Base-by-base conservation (phyloP, 2,113 vertebrate species). In the Murina feae region DNA sequence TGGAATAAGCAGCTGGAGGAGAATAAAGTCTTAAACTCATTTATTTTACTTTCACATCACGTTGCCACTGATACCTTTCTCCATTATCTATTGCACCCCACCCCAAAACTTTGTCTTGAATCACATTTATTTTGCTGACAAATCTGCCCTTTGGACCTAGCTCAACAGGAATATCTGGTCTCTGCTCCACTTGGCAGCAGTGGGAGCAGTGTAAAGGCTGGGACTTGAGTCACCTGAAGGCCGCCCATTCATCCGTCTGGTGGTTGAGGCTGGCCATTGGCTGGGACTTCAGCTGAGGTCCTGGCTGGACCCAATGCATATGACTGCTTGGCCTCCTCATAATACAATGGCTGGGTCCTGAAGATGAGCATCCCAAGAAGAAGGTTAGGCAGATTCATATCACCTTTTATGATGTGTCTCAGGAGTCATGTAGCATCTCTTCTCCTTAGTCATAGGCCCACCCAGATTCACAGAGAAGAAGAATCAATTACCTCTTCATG, bases 1-100 rank as follows among this genome's bases (percentile, higher is more conserved):
- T 90, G 78, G 58, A 81, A 88, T 86, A 92, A 58, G 78, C 76
- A 90, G 49, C 55, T 49, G 0, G 49, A 86, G 35, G 28, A 14
- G 10, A 84, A 44, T 82, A 37, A 65, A 72, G 32, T 81, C 42
- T 81, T 86, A 55, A 49, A 78, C 21, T 84, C 8, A 9, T 55
- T 44, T 88, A 39, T 17, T 11, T 80, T 47, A 20, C 32, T 87
- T 75, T 86, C 25, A n/a, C 10, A 11, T 91, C 42, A 76, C 14
- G 47, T 32, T 32, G 25, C 17, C 21, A 37, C 18, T 37, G 23
- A 20, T 76, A 10, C 28, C 47, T 78, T 7, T 66, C 81, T 49
- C 55, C 9, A 3, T n/a, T 60, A 16, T 11, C 63, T 68, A 0
- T 65, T 83, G 35, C 47, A 32, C 9, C n/a, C 17, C 13, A 66